A percentile compares a stretch with the other conserved stretches of the same genome.
Evolutionary conservation across 2,888 invertebrate genomes (phyloP).

Genomic region (Lomographa bimaculata): DNA sequence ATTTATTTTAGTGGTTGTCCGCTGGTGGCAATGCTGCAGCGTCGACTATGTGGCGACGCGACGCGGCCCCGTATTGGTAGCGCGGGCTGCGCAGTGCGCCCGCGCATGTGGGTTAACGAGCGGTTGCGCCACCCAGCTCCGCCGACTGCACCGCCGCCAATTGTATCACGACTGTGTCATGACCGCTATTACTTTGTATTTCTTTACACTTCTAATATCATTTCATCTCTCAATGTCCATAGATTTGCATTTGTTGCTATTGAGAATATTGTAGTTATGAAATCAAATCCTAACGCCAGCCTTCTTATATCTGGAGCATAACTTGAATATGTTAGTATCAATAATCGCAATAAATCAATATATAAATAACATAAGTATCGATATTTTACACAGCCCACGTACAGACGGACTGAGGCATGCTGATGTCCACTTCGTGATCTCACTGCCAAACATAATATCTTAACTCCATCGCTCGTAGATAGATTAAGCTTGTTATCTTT

Average conservation of each 20-base stretch:
- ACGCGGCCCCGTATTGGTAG: conserved; percentile 1
- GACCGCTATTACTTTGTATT: conserved; percentile 38
- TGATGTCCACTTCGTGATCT: conserved; percentile 26
- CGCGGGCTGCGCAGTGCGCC: conserved; percentile 25
- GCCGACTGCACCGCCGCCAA: conserved; percentile 39
- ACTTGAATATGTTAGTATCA: conserved; percentile 13
- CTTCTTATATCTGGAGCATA: conserved; percentile 17
- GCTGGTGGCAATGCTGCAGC: not conserved
- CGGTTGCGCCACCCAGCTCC: conserved; percentile 52
- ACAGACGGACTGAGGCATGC: conserved; percentile 1
- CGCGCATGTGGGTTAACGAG: conserved; percentile 76
- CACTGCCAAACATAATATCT: conserved; percentile 29
- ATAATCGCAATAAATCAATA: conserved; percentile 11
- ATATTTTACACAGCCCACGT: conserved; percentile 4
- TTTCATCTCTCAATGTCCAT: conserved; percentile 2
- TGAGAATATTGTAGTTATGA: too few relatives aligned
- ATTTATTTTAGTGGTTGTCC: too few relatives aligned
- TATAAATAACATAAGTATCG: conserved; percentile 12
- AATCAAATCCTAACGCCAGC: too few relatives aligned
- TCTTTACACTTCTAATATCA: conserved; percentile 7
- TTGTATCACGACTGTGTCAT: conserved; percentile 48
- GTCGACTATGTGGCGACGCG: conserved; percentile 12
- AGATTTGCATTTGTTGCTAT: too few relatives aligned
- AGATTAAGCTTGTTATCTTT: conserved; percentile 60
- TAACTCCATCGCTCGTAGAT: conserved; percentile 30